phyloP scores from a whole-genome alignment of 2,113 vertebrate genomes.

The Hyperopisus bebe region DNA sequence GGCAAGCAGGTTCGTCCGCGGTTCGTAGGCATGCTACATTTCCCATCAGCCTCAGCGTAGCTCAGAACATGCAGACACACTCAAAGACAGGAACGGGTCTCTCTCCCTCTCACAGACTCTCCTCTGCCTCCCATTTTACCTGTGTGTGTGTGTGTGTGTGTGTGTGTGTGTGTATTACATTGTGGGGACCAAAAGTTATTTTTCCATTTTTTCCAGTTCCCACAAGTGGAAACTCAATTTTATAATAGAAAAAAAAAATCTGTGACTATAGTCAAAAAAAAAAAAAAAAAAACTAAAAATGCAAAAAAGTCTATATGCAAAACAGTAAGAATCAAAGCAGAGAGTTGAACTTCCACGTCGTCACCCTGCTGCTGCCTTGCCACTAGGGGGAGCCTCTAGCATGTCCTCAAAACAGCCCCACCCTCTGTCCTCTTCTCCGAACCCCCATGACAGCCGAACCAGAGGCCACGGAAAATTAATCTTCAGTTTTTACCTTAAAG shows the following conservation, averaged over 20 bases:
- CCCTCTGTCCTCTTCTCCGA: neutral
- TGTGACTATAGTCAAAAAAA: neutral
- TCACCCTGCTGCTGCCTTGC: neutral
- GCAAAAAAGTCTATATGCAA: neutral
- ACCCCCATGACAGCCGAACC: neutral
- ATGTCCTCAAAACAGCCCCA: neutral
- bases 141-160: neutral
- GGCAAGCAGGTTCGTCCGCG: neutral
- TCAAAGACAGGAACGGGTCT: neutral
- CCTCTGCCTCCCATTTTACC: neutral
- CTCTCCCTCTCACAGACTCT: neutral
- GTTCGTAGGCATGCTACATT: neutral
- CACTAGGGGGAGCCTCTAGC: neutral
- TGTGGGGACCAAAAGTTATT: neutral
- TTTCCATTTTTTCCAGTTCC: neutral
- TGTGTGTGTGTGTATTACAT: neutral
- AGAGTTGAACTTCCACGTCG: neutral
- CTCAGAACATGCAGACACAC: neutral
- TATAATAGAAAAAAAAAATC: neutral
- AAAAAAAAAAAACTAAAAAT: neutral
- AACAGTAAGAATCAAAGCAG: neutral
- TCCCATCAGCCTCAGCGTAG: neutral
- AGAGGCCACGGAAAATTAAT: neutral
- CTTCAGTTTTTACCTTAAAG: slow-evolving; percentile 36
- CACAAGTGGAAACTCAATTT: neutral